Base-by-base conservation (phyloP, 2,797 vertebrate genomes). In the Megalops cyprinoides region DNA sequence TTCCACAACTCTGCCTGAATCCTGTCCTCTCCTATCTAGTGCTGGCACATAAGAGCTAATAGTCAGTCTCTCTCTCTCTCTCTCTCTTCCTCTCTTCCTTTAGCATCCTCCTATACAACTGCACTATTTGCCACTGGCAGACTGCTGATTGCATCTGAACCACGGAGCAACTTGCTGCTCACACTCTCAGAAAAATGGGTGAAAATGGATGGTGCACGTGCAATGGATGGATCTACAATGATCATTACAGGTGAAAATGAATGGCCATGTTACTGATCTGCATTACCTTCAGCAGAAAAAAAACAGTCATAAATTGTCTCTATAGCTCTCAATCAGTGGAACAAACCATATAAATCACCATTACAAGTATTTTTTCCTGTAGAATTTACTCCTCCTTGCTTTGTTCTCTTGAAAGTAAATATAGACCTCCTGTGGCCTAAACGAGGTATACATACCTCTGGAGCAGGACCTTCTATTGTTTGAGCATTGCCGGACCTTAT, bases 11-110 rank as follows among this genome's bases (percentile, higher is more conserved):
- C 79, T 48, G 69, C 89, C 85, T 89, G 86, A 89, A 87, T 84
- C 79, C 84, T 86, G 87, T 89, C 84, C 56, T 12, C 83, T 81
- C 65, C 83, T 69, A 89, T n/a, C n/a, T n/a, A n/a, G n/a, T n/a
- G n/a, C n/a, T n/a, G n/a, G n/a, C n/a, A n/a, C n/a, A n/a, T n/a
- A n/a, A n/a, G n/a, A n/a, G n/a, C n/a, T n/a, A n/a, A n/a, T n/a
- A n/a, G n/a, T n/a, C n/a, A n/a, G 28, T 55, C n/a, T 23, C 65
- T 79, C 25, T 37, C 46, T 60, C 37, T 28, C 3, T 76, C 76
- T 76, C 51, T 42, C 28, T 42, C 65, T 48, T 48, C 23, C 14
- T 78, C 48, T 34, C n/a, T n/a, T 65, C 77, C 44, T 34, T 48
- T 46, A n/a, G 55, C 34, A 12, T 78, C 77, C 55, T 78, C 46